Evolutionary conservation across 2,888 invertebrate genomes (phyloP).

Genomic region (Tenthredo livida): DNA sequence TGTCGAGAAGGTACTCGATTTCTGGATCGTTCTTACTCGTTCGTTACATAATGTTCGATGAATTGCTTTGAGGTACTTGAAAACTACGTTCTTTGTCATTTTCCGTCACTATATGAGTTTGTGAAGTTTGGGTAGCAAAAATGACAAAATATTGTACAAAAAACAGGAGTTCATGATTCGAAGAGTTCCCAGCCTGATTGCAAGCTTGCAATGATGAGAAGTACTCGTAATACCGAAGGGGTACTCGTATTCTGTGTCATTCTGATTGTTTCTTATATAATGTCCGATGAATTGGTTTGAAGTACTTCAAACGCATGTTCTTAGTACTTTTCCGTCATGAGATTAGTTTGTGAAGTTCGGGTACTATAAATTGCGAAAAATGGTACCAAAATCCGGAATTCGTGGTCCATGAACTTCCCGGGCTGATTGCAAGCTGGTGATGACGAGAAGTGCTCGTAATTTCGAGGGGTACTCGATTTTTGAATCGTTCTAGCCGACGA

Average conservation of each 20-base stretch:
- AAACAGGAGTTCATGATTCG: neutral
- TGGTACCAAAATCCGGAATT: neutral
- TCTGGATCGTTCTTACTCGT: no score
- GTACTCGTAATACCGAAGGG: neutral
- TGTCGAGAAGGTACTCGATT: no score
- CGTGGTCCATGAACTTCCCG: neutral
- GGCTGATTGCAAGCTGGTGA: neutral
- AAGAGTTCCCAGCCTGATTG: neutral
- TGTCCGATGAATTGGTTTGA: no score
- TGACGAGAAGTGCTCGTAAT: neutral
- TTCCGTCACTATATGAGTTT: no score
- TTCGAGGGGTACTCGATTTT: constrained; percentile 28
- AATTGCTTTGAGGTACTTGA: no score
- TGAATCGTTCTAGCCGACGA: constrained; percentile 11
- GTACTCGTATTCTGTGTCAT: no score
- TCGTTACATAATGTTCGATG: no score
- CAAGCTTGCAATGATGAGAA: neutral
- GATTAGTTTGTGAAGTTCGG: neutral
- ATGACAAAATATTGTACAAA: no score
- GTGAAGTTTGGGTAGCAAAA: no score
- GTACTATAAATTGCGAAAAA: neutral
- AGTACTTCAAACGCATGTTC: neutral
- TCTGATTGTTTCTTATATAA: no score
- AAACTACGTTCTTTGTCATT: neutral
- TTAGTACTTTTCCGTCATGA: neutral